A percentile compares a stretch with the other conserved stretches of the same genome.
Conservation (phyloP, 2,113 vertebrate genomes). For the Coreoperca whiteheadi region DNA sequence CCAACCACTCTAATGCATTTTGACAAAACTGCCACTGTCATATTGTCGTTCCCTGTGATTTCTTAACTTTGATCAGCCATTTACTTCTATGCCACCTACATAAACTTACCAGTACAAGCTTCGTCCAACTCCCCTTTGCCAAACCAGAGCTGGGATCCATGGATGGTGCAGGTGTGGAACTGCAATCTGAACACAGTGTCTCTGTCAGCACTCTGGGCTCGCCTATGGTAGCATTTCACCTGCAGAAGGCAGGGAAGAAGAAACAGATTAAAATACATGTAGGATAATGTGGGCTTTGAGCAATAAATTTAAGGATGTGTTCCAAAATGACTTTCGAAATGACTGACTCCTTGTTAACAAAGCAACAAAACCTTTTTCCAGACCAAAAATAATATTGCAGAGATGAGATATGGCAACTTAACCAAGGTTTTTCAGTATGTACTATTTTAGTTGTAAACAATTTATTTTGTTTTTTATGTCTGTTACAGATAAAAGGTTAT, state of each 20-base stretch:
- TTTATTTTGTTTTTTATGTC: neutral
- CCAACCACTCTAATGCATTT: neutral
- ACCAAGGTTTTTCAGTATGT: neutral
- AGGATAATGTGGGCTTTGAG: neutral
- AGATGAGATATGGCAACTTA: neutral
- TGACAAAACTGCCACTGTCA: neutral
- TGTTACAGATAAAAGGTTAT: neutral
- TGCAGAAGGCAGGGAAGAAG: conserved; percentile 73
- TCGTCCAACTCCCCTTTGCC: conserved; percentile 92
- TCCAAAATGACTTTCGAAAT: conserved; percentile 35
- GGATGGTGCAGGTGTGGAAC: conserved; percentile 94
- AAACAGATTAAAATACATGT: neutral
- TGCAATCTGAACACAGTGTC: conserved; percentile 91
- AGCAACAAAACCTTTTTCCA: neutral
- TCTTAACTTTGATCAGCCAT: neutral
- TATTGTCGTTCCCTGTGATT: neutral
- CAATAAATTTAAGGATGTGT: conserved; percentile 7
- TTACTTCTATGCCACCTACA: too few species aligned
- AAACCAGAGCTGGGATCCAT: conserved; percentile 90
- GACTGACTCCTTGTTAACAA: conserved; percentile 37
- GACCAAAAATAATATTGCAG: neutral
- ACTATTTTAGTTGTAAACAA: neutral
- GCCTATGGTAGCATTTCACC: conserved; percentile 94
- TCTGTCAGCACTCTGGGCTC: conserved; percentile 85
- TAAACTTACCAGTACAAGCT: conserved; percentile 86